These are phyloP conservation scores for Pandemis corylana DNA, from an alignment of 2,888 invertebrate species.

Conservation along the genomic window DNA sequence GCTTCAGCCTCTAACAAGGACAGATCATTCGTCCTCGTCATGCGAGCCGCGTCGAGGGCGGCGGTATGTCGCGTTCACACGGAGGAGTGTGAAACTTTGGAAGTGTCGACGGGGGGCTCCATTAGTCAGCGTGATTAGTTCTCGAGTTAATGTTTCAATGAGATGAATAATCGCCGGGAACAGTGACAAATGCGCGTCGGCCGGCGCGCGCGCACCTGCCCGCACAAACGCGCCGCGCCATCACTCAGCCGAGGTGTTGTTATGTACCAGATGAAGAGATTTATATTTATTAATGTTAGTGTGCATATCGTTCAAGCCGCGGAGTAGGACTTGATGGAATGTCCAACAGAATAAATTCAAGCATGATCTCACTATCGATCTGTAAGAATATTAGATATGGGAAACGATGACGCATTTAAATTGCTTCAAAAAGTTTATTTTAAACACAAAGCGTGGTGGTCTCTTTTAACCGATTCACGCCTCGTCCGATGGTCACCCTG, in stretches of 20 bases:
- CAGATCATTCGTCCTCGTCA: slow-evolving; percentile 69
- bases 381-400: not conserved
- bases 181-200: slow-evolving; percentile 81
- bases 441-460: slow-evolving; percentile 8
- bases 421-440: not conserved
- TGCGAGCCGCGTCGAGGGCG: slow-evolving; percentile 62
- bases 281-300: slow-evolving; percentile 78
- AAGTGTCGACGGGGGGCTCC: slow-evolving; percentile 83
- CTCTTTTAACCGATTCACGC: slow-evolving; percentile 14
- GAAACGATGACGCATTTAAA: not conserved
- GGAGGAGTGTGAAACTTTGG: slow-evolving; percentile 76
- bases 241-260: slow-evolving; percentile 74
- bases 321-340: slow-evolving; percentile 50
- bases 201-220: slow-evolving; percentile 80
- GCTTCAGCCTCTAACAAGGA: slow-evolving; percentile 34
- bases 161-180: slow-evolving; percentile 82
- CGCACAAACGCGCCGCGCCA: slow-evolving; percentile 74
- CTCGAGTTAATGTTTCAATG: slow-evolving; percentile 83
- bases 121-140: slow-evolving; percentile 84
- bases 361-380: not conserved
- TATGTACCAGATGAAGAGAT: slow-evolving; percentile 78
- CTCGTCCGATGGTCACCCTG: slow-evolving; percentile 63
- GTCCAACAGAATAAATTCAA: slow-evolving; percentile 18
- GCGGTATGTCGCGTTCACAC: slow-evolving; percentile 61
- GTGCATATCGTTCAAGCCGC: slow-evolving; percentile 56